These are phyloP conservation scores for Xenotilapia longispinis DNA, from an alignment of 2,113 vertebrate genomes.

Conservation along the genomic window DNA sequence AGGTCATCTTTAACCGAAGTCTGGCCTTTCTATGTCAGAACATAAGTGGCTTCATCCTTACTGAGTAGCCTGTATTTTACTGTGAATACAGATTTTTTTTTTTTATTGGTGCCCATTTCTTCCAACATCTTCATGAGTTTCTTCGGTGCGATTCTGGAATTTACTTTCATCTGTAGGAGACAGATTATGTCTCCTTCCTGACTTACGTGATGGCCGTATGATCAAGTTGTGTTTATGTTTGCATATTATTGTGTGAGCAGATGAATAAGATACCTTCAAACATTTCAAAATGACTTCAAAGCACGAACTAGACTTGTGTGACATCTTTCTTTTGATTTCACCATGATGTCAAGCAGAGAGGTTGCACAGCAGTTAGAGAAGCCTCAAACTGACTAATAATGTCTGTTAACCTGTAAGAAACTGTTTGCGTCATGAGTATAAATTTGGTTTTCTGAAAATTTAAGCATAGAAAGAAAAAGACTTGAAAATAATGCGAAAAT, in stretches of 20 bases:
- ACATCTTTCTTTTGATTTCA: background rate
- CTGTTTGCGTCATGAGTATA: background rate
- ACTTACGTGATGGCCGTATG: accelerated
- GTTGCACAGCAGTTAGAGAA: background rate
- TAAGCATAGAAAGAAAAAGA: background rate
- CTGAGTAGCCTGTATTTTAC: background rate
- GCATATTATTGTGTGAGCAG: background rate
- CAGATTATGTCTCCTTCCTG: background rate
- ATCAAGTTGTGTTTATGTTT: background rate
- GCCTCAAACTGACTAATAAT: background rate
- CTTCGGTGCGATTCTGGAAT: accelerated
- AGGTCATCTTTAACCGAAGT: background rate
- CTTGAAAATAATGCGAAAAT: background rate
- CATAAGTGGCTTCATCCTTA: background rate
- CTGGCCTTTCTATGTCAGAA: background rate
- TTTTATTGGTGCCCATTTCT: background rate
- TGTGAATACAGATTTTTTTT: background rate
- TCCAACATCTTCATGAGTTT: background rate
- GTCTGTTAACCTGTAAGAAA: background rate
- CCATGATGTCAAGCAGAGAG: background rate
- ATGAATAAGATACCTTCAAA: background rate
- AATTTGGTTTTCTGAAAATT: background rate
- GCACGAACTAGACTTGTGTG: background rate
- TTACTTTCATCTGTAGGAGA: background rate
- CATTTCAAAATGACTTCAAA: background rate